A percentile compares a stretch with the other conserved stretches of the same genome.
phyloP scores from a whole-genome alignment of 1,140 invertebrate species.

The Polypedilum pembai region DNA sequence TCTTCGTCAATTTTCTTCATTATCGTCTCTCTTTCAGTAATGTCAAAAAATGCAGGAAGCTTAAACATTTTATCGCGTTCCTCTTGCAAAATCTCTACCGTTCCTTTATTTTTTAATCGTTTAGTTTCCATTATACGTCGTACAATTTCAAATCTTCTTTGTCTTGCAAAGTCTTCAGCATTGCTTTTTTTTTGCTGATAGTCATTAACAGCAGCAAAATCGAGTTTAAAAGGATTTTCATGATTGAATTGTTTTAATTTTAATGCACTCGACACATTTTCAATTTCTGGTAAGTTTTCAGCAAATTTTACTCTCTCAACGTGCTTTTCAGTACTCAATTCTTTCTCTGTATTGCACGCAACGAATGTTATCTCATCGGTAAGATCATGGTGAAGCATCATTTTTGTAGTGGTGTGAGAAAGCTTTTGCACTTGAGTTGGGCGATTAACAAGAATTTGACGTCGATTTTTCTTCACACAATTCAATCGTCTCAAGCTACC shows the following conservation, averaged over 20 bases:
- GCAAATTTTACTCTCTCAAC: not conserved
- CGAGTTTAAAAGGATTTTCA: slow-evolving; percentile 17
- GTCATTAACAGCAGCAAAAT: not conserved
- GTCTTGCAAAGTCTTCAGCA: not conserved
- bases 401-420: not conserved
- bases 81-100: not conserved
- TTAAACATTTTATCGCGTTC: not conserved
- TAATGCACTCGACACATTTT: not conserved
- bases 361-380: not conserved
- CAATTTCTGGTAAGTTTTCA: not conserved
- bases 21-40: not conserved
- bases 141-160: not conserved
- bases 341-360: not conserved
- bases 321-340: not conserved
- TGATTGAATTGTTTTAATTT: not conserved
- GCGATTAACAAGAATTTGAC: not conserved
- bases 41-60: not conserved
- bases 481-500: not conserved
- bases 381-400: not conserved
- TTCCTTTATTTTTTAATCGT: not conserved
- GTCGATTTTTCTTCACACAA: not conserved
- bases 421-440: not conserved
- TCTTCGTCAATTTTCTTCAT: not conserved
- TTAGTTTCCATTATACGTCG: slow-evolving; percentile 9
- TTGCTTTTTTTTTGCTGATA: not conserved